These are phyloP conservation scores for Resseliella maxima DNA, from an alignment of 2,888 invertebrate species.

Conservation along the genomic window DNA sequence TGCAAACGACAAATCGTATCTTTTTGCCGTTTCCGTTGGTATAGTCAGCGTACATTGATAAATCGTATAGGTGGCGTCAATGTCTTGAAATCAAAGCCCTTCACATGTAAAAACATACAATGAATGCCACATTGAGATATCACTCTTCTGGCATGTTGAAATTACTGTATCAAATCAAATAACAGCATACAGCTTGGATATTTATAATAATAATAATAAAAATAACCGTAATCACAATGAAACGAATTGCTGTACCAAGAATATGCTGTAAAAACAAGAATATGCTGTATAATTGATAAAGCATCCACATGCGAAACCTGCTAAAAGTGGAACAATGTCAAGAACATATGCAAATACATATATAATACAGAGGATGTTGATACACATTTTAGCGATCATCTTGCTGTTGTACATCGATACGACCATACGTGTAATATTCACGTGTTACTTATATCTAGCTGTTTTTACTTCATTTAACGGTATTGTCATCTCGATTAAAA, in stretches of 20 bases:
- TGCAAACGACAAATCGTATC: no score
- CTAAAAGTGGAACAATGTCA: conserved; percentile 31
- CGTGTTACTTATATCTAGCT: background rate
- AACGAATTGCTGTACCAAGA: background rate
- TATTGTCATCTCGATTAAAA: conserved; percentile 3
- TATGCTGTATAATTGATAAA: background rate
- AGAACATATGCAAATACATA: background rate
- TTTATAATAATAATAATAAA: background rate
- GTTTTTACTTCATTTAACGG: conserved; percentile 19
- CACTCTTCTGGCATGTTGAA: no score
- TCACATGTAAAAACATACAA: no score
- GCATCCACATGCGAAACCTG: conserved; percentile 26
- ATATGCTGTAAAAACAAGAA: background rate
- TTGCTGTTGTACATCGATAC: background rate
- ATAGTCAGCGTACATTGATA: no score
- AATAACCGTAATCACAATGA: background rate
- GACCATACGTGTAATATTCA: background rate
- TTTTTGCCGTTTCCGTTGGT: no score
- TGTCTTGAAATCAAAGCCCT: no score
- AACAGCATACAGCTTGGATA: background rate
- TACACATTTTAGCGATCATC: background rate
- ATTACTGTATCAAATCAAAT: no score
- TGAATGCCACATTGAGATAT: no score
- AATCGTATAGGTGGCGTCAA: no score
- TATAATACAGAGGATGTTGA: background rate